Evolutionary conservation across 2,797 vertebrate species (phyloP).

Genomic region (Myiotriccus ornatus): DNA sequence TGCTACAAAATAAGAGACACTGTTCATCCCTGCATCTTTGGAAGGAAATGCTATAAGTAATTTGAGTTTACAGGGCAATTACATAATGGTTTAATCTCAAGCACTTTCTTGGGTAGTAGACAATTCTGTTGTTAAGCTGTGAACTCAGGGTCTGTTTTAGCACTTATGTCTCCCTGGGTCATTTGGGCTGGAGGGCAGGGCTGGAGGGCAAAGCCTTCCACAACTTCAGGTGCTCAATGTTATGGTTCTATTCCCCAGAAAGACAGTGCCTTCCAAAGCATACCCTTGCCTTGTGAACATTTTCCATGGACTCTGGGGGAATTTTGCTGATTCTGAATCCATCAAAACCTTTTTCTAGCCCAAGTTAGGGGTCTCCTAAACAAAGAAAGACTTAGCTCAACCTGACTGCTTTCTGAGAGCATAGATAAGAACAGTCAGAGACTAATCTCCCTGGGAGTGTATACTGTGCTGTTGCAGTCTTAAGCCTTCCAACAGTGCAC

Average conservation of each 20-base stretch:
- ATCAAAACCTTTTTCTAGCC: background rate
- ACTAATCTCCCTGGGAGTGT: background rate
- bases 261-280: background rate
- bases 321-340: background rate
- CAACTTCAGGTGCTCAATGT: fast-evolving
- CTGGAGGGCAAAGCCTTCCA: background rate
- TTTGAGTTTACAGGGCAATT: conserved; percentile 6
- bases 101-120: background rate
- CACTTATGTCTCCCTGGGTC: background rate
- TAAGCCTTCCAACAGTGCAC: background rate
- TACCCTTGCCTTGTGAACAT: background rate
- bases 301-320: background rate
- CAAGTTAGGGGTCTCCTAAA: background rate
- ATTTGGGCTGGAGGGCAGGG: no score
- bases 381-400: background rate
- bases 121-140: background rate
- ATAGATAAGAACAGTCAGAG: background rate
- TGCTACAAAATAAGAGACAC: conserved; percentile 16
- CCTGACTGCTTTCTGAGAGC: background rate
- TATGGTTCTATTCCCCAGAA: background rate
- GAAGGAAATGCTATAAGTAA: background rate
- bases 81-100: background rate
- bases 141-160: background rate
- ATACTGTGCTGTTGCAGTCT: background rate
- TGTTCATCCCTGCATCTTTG: background rate